A percentile compares a stretch with the other conserved stretches of the same genome.
Evolutionary conservation across 2,888 invertebrate species (phyloP).

Genomic region (Pyrochroa serraticornis): DNA sequence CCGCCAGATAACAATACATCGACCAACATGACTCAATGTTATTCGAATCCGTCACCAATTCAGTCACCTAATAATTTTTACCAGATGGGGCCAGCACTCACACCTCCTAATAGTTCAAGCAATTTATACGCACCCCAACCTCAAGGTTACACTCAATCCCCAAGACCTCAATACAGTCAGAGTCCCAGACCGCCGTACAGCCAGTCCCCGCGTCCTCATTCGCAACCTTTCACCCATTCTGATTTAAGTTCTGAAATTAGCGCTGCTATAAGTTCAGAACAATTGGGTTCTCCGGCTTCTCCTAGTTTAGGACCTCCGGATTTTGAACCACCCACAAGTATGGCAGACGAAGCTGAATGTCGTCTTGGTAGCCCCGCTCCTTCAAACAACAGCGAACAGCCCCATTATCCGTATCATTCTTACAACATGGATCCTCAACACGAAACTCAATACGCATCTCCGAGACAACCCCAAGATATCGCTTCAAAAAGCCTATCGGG

Average conservation of each 20-base stretch:
- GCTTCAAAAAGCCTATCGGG: conserved; percentile 87
- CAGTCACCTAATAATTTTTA: conserved; percentile 61
- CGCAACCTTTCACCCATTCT: conserved; percentile 69
- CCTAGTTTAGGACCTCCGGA: conserved; percentile 70
- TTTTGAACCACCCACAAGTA: conserved; percentile 76
- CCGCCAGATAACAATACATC: conserved; percentile 55
- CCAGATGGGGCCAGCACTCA: conserved; percentile 55
- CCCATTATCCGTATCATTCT: conserved; percentile 54
- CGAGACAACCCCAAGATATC: conserved; percentile 70
- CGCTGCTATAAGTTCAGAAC: conserved; percentile 75
- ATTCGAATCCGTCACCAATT: conserved; percentile 60
- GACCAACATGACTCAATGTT: conserved; percentile 59
- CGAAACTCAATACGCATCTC: conserved; percentile 57
- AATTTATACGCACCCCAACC: conserved; percentile 53
- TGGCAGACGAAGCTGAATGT: conserved; percentile 62
- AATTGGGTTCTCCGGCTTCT: conserved; percentile 71
- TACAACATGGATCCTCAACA: conserved; percentile 55
- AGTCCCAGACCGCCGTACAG: conserved; percentile 47
- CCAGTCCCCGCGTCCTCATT: conserved; percentile 57
- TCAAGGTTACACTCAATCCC: conserved; percentile 52
- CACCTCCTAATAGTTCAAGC: conserved; percentile 54
- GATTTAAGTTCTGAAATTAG: conserved; percentile 80
- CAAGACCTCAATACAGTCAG: conserved; percentile 50
- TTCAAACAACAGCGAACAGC: conserved; percentile 54
- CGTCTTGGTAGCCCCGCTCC: conserved; percentile 61